Conservation (phyloP, 92 coral and sea anemone genomes). For the Porites rus region DNA sequence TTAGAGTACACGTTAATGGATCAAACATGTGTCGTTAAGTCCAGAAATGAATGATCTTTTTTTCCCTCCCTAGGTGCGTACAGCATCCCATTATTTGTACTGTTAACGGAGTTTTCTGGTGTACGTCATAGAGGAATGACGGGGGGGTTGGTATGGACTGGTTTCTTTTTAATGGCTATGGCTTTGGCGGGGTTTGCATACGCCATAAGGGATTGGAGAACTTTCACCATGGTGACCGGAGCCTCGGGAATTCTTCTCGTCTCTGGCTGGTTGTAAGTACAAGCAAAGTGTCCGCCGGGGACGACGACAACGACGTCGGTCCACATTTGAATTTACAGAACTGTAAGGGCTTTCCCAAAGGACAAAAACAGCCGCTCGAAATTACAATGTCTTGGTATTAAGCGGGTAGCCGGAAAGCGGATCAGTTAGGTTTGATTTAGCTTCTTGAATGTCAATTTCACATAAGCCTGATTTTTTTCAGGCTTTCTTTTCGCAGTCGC, state of each 20-base stretch:
- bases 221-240: slow-evolving; percentile 65
- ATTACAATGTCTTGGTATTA: no score
- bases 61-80: slow-evolving; percentile 68
- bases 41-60: not conserved
- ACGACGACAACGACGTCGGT: no score
- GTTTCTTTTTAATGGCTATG: slow-evolving; percentile 45
- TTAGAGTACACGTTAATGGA: not conserved
- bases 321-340: no score
- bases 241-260: slow-evolving; percentile 72
- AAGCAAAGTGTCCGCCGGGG: no score
- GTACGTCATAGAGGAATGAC: slow-evolving; percentile 63
- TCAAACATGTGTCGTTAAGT: not conserved
- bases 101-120: slow-evolving; percentile 77
- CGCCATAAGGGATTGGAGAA: slow-evolving; percentile 75
- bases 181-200: slow-evolving; percentile 71
- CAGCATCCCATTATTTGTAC: slow-evolving; percentile 72
- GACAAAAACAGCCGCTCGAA: no score
- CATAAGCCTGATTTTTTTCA: no score
- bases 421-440: no score
- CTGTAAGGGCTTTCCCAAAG: no score
- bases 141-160: slow-evolving; percentile 66
- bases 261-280: slow-evolving; percentile 75
- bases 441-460: no score
- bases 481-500: no score
- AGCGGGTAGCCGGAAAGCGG: no score